These are phyloP conservation scores for Lasioglossum albipes DNA, from an alignment of 1,140 invertebrate species.

Conservation along the genomic window DNA sequence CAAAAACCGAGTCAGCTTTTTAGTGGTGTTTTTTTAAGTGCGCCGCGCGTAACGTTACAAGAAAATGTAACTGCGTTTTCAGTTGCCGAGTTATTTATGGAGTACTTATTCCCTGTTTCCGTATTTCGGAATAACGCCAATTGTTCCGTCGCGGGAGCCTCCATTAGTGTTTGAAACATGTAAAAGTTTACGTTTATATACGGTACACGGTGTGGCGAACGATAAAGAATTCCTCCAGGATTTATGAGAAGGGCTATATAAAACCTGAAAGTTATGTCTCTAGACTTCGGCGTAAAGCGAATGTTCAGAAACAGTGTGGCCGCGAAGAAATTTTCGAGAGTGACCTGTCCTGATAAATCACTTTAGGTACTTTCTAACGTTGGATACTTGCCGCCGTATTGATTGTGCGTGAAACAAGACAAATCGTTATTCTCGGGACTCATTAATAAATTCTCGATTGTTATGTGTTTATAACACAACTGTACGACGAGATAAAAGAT, in stretches of 20 bases:
- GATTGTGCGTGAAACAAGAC: background rate
- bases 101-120: background rate
- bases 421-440: background rate
- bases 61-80: background rate
- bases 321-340: background rate
- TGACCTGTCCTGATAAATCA: slow-evolving; percentile 25
- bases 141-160: background rate
- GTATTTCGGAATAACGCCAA: background rate
- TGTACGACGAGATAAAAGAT: too few relatives aligned
- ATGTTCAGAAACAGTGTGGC: slow-evolving; percentile 9
- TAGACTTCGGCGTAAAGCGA: slow-evolving; percentile 9
- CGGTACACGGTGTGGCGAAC: slow-evolving; percentile 4
- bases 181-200: slow-evolving; percentile 7
- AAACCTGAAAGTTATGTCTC: slow-evolving; percentile 15
- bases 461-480: too few relatives aligned
- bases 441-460: background rate
- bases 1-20: background rate
- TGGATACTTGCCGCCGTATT: background rate
- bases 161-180: slow-evolving; percentile 3
- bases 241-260: slow-evolving; percentile 23
- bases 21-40: too few relatives aligned
- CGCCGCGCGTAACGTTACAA: background rate
- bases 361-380: background rate
- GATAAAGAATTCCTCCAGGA: slow-evolving; percentile 24
- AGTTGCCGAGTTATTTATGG: background rate